phyloP scores from a whole-genome alignment of 37 sponge, comb jelly and placozoan genomes.

The Hexactinellida sp. region DNA sequence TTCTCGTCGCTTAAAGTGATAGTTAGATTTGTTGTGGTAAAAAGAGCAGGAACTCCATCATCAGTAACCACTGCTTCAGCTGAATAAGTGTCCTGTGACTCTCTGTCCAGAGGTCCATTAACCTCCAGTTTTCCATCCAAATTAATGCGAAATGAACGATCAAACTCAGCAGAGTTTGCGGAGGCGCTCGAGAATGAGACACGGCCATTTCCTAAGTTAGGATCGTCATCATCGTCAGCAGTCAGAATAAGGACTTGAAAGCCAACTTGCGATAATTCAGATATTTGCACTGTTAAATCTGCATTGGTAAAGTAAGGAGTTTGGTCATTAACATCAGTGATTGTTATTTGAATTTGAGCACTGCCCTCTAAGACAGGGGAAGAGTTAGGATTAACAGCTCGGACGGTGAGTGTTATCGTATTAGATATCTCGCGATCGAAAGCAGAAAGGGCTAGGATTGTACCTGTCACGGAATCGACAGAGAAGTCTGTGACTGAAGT shows the following conservation, averaged over 20 bases:
- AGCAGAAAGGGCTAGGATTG: background rate
- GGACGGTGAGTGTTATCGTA: background rate
- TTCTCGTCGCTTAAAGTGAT: background rate
- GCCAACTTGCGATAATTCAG: background rate
- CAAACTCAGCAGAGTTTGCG: background rate
- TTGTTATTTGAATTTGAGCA: background rate
- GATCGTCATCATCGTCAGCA: conserved; percentile 11
- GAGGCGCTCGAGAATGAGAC: background rate
- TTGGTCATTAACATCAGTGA: background rate
- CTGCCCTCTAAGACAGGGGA: background rate
- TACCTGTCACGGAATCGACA: background rate
- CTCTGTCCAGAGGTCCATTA: conserved; percentile 14
- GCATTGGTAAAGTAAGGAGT: background rate
- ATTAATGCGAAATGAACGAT: background rate
- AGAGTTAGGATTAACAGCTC: background rate
- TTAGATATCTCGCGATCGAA: background rate
- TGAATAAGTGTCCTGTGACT: background rate
- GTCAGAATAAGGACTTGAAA: background rate
- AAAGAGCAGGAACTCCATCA: background rate
- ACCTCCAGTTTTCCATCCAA: background rate
- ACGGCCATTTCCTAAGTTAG: background rate
- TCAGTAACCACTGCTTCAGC: conserved; percentile 1
- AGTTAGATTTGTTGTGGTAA: background rate
- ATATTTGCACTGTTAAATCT: background rate
- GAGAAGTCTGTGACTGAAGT: background rate